A percentile compares a stretch with the other conserved stretches of the same genome.
phyloP scores from a whole-genome alignment of 1,140 invertebrate genomes.

The Pogonus chalceus region DNA sequence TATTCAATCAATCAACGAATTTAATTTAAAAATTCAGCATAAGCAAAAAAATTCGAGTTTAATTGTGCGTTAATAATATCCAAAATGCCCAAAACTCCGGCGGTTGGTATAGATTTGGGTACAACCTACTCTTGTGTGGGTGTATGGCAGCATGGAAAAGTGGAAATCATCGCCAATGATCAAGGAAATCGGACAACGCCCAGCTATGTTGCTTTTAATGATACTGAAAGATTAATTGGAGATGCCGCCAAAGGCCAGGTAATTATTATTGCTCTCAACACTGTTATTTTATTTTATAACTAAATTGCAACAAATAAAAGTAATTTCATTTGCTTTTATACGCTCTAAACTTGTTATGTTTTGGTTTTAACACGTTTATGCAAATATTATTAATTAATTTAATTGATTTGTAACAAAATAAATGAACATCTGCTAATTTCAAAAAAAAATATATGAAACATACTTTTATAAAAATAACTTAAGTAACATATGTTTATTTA shows the following conservation, averaged over 20 bases:
- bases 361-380: no score
- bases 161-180: conserved; percentile 96
- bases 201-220: conserved; percentile 93
- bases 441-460: no score
- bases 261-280: conserved; percentile 22
- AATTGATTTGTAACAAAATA: no score
- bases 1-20: no score
- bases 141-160: conserved; percentile 85
- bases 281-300: background rate
- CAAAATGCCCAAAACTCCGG: conserved; percentile 65
- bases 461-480: no score
- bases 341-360: no score
- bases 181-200: conserved; percentile 96
- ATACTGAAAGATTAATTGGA: conserved; percentile 90
- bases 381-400: no score
- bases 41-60: background rate
- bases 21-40: no score
- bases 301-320: background rate
- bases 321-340: background rate
- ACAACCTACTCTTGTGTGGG: conserved; percentile 85
- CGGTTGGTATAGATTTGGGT: conserved; percentile 83
- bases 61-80: background rate
- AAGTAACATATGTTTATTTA: no score
- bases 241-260: conserved; percentile 94
- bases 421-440: no score